Conservation (phyloP, 2,113 vertebrate species). For the Pantherophis guttatus region DNA sequence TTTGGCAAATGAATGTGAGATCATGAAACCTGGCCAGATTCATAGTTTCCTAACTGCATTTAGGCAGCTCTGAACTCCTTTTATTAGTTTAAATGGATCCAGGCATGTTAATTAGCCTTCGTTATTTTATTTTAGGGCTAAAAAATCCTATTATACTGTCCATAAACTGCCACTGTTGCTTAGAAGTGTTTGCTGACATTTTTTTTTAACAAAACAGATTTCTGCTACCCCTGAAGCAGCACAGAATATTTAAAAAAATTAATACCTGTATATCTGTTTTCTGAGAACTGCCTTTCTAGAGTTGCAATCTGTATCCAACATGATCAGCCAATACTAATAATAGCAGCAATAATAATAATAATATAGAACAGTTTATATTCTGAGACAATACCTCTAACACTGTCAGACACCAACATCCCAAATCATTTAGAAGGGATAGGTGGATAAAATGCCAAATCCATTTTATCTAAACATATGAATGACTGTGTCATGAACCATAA, state of each 20-base stretch:
- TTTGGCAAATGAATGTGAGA: conserved; percentile 62
- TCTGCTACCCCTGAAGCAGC: background rate
- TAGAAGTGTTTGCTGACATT: background rate
- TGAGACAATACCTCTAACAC: background rate
- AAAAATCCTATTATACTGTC: background rate
- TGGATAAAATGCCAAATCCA: background rate
- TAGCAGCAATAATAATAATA: background rate
- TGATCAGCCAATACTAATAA: background rate
- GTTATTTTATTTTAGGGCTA: background rate
- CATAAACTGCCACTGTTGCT: background rate
- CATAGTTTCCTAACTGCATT: conserved; percentile 38
- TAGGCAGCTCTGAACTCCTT: conserved; percentile 39
- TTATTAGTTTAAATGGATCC: conserved; percentile 22
- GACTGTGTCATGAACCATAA: background rate
- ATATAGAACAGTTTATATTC: background rate
- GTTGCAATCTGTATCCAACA: background rate
- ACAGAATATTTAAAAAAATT: background rate
- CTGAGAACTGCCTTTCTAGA: background rate
- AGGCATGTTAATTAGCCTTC: conserved; percentile 43
- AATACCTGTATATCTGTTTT: background rate
- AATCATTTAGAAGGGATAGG: background rate
- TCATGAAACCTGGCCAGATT: conserved; percentile 47
- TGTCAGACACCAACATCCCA: background rate
- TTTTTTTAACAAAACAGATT: background rate
- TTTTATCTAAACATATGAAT: background rate